Evolutionary conservation across 2,113 vertebrate species (phyloP).

Genomic region (Papio anubis): DNA sequence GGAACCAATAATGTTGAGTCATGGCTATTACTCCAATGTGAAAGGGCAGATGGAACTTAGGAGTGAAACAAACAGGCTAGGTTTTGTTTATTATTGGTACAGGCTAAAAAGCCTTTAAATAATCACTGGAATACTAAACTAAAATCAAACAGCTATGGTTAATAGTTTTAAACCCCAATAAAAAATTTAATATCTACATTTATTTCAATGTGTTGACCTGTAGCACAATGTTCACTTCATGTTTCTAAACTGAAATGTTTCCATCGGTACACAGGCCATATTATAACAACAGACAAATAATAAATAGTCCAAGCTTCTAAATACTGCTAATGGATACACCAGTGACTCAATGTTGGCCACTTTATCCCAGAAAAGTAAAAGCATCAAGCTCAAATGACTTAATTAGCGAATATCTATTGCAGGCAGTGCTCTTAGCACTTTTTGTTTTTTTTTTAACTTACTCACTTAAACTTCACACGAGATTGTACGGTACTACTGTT

Average conservation of each 20-base stretch:
- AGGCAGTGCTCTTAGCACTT: neutral
- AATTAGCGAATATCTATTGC: neutral
- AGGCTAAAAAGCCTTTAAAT: neutral
- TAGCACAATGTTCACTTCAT: neutral
- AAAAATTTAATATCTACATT: neutral
- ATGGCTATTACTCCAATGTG: neutral
- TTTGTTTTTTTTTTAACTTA: neutral
- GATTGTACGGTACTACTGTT: neutral
- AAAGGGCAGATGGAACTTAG: neutral
- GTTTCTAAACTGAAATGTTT: constrained; percentile 36
- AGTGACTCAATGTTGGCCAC: neutral
- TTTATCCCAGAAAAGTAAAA: constrained; percentile 14
- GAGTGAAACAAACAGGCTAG: neutral
- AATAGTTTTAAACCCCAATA: neutral
- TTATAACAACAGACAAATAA: constrained; percentile 1
- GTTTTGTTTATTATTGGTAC: neutral
- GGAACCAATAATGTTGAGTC: neutral
- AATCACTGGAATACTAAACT: neutral
- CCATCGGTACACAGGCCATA: neutral
- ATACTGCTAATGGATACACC: neutral
- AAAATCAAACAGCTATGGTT: constrained; percentile 13
- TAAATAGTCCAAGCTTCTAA: constrained; percentile 1
- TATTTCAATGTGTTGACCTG: neutral
- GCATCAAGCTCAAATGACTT: neutral
- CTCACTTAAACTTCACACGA: neutral